phyloP scores from a whole-genome alignment of 2,113 vertebrate genomes.

The Phoxinus phoxinus region DNA sequence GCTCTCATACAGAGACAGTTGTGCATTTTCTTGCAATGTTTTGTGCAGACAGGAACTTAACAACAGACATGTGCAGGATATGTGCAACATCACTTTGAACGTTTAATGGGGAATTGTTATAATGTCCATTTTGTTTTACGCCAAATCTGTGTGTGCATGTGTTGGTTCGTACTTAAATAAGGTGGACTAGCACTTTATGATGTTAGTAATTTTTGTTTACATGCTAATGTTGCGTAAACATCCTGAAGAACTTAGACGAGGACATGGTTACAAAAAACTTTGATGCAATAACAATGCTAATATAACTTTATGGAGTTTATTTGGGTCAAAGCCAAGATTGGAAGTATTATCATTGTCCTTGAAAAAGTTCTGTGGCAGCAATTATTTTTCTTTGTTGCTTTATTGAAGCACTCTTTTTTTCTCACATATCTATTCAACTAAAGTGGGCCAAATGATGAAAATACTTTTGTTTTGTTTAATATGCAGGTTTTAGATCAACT shows the following conservation, averaged over 20 bases:
- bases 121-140: background rate
- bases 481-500: background rate
- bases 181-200: constrained; percentile 6
- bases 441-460: background rate
- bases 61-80: background rate
- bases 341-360: background rate
- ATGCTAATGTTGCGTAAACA: background rate
- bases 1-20: background rate
- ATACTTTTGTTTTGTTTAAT: constrained; percentile 1
- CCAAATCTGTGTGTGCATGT: background rate
- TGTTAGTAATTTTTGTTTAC: background rate
- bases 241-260: background rate
- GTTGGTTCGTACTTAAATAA: background rate
- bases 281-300: background rate
- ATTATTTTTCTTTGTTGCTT: background rate
- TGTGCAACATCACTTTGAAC: constrained; percentile 10
- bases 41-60: background rate
- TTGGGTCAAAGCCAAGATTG: background rate
- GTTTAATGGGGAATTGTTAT: background rate
- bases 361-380: background rate
- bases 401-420: background rate
- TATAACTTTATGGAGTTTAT: background rate
- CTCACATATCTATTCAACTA: background rate
- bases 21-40: background rate
- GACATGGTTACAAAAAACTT: background rate